Conservation (phyloP, 2,113 vertebrate genomes). For the Poeciliopsis occidentalis region DNA sequence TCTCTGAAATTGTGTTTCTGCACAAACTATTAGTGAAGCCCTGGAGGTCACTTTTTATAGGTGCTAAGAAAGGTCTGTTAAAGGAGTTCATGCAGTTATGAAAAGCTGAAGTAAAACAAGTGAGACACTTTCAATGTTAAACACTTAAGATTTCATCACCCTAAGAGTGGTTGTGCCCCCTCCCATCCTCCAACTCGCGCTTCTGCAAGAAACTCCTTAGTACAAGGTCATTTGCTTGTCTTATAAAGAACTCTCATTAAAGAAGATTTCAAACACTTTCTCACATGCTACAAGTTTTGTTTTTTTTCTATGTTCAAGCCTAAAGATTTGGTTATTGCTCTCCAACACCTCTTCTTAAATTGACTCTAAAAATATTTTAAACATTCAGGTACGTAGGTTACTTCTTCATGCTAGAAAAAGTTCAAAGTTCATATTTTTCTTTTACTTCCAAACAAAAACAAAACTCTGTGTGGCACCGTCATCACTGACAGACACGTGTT, state of each 20-base stretch:
- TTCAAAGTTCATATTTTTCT: no score
- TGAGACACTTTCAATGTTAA: not conserved
- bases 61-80: not conserved
- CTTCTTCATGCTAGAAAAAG: no score
- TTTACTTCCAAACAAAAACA: no score
- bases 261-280: slow-evolving; percentile 1
- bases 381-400: not conserved
- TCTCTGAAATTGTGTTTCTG: no score
- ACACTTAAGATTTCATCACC: slow-evolving; percentile 15
- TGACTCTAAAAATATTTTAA: not conserved
- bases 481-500: not conserved
- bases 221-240: slow-evolving; percentile 54
- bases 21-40: no score
- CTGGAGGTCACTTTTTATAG: not conserved
- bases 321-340: not conserved
- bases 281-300: not conserved
- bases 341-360: not conserved
- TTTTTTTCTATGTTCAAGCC: not conserved
- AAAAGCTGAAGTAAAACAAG: not conserved
- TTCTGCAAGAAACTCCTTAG: slow-evolving; percentile 20
- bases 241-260: slow-evolving; percentile 41
- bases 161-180: not conserved
- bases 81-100: not conserved
- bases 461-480: no score
- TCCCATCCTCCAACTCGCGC: not conserved